Evolutionary conservation across 2,113 vertebrate genomes (phyloP), one percentile per base, ranked within the genome.

Genomic region (Antennarius striatus): DNA sequence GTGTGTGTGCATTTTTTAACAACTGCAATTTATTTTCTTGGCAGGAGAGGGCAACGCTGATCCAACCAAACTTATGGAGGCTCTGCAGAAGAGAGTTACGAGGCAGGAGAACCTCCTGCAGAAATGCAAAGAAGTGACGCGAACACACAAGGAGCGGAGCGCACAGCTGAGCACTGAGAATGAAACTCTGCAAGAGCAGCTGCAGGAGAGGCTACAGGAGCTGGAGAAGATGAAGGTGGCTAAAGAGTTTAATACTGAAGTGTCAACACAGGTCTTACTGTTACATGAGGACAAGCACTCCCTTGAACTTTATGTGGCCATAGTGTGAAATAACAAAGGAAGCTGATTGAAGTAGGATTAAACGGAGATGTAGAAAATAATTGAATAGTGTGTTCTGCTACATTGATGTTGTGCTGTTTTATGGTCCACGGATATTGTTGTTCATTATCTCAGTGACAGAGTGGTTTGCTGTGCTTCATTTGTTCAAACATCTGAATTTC

Each of bases 171-270:
- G 85, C 82, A 98, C 90, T 0, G 96, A 99, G 82, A 99, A 98
- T 0, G 98, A 99, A 51, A 92, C 95, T 0, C 92, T 99, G 48
- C 97, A 99, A 63, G 94, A 96, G 30, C 97, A 98, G 79, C 91
- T 99, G 48, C 94, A 96, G 56, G 97, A 98, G 75, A 93, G 96
- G 40, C 93, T 98, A 73, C 95, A 97, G 75, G 96, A 99, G 61
- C 91, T 99, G 73, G 97, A 99, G 75, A 99, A 97, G 83, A 95
- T 95, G 42, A 99, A 99, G 95, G 98, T 98, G 77, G 5, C 39
- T 40, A 42, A 50, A 40, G 42, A 3, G 42, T 43, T 43, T 12
- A 43, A 43, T 3, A 43, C 42, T 12, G 3, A 12, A 12, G 42
- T 10, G 42, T 56, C 13, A 9, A 15, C 53, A 5, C 5, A 29